These are phyloP conservation scores for Atherix ibis DNA, from an alignment of 2,888 invertebrate genomes.

Conservation along the genomic window DNA sequence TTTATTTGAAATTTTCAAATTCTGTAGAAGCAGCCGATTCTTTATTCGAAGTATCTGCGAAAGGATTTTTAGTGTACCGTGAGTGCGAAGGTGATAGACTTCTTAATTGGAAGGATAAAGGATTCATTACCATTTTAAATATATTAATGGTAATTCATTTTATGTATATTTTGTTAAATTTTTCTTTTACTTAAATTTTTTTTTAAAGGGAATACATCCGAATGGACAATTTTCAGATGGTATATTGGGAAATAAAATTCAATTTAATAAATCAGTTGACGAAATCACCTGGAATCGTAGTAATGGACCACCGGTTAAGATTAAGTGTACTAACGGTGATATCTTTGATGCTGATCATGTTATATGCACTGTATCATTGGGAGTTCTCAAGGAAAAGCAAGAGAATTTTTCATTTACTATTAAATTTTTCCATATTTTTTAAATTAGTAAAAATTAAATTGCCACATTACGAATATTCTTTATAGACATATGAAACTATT, in stretches of 20 bases:
- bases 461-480: not conserved
- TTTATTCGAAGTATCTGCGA: slow-evolving; percentile 51
- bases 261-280: not conserved
- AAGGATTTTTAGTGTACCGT: slow-evolving; percentile 45
- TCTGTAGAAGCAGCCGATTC: slow-evolving; percentile 42
- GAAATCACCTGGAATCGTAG: not conserved
- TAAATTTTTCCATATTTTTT: too few species aligned
- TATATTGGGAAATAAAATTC: not conserved
- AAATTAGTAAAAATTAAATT: too few species aligned
- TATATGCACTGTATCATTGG: slow-evolving; percentile 42
- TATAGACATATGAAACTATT: slow-evolving; percentile 27
- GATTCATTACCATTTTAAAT: slow-evolving; percentile 50
- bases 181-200: not conserved
- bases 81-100: slow-evolving; percentile 52
- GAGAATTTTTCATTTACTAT: slow-evolving; percentile 12
- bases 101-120: slow-evolving; percentile 58
- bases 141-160: slow-evolving; percentile 47
- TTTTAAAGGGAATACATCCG: not conserved
- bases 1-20: slow-evolving; percentile 37
- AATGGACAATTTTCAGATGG: too few species aligned
- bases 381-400: slow-evolving; percentile 40
- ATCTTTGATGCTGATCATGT: slow-evolving; percentile 41
- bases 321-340: slow-evolving; percentile 30
- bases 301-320: too few species aligned
- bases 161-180: not conserved